Percentiles rank a stretch among this genome's conserved stretches.
phyloP scores from a whole-genome alignment of 2,797 vertebrate species.

The Pantherophis vulpinus region DNA sequence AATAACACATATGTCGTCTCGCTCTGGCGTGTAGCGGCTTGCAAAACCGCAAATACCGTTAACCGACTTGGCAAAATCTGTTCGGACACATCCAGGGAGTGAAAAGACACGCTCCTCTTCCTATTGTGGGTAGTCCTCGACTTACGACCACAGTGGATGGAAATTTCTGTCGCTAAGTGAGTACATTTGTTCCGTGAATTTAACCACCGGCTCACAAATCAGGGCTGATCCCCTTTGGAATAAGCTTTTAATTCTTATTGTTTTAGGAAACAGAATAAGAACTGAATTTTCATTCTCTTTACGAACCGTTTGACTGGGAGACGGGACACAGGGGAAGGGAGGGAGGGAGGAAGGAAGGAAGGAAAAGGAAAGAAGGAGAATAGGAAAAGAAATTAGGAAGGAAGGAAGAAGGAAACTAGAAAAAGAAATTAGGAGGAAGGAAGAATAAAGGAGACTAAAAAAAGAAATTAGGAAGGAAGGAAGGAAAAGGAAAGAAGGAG shows the following conservation, averaged over 20 bases:
- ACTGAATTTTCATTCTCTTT: no score
- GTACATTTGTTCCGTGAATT: neutral
- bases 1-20: conserved; percentile 94
- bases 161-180: neutral
- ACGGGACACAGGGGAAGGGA: no score
- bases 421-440: no score
- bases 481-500: no score
- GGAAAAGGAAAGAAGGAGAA: no score
- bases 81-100: conserved; percentile 74
- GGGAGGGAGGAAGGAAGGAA: no score
- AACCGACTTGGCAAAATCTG: conserved; percentile 83
- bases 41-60: conserved; percentile 86
- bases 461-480: no score
- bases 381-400: no score
- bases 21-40: conserved; percentile 82
- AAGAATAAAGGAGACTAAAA: no score
- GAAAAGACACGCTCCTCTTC: neutral
- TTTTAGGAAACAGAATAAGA: neutral
- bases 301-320: no score
- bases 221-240: neutral
- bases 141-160: neutral
- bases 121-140: neutral
- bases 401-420: no score
- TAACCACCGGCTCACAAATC: neutral
- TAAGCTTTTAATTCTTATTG: neutral